Evolutionary conservation across 2,797 vertebrate species (phyloP).

Genomic region (Acrossocheilus fasciatus): DNA sequence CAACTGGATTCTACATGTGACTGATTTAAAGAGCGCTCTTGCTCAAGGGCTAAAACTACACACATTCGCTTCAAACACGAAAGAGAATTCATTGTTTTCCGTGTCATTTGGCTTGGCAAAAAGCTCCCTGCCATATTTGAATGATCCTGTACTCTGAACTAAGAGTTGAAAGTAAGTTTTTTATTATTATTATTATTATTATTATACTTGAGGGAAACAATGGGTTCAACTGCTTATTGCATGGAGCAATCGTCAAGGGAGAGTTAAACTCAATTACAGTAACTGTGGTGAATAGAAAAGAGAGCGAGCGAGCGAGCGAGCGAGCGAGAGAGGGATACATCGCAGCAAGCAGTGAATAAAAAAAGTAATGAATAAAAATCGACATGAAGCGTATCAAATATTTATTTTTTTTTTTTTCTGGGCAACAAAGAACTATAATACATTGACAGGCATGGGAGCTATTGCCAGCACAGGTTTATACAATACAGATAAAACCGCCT

Average conservation of each 20-base stretch:
- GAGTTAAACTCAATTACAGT: conserved; percentile 99
- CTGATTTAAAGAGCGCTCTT: conserved; percentile 71
- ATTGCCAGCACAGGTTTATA: conserved; percentile 97
- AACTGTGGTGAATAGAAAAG: conserved; percentile 92
- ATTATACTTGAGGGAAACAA: conserved; percentile 98
- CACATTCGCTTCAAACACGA: conserved; percentile 72
- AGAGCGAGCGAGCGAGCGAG: conserved; percentile 21
- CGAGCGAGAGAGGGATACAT: background rate
- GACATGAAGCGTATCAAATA: conserved; percentile 99
- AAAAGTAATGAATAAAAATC: conserved; percentile 83
- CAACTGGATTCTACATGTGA: conserved; percentile 69
- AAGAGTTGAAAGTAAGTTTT: conserved; percentile 92
- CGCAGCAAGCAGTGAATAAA: conserved; percentile 81
- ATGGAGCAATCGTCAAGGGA: conserved; percentile 96
- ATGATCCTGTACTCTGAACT: conserved; percentile 93
- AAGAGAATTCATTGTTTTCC: conserved; percentile 85
- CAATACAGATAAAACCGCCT: conserved; percentile 96
- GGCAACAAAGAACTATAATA: conserved; percentile 99
- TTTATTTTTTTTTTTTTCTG: conserved; percentile 99
- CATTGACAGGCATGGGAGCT: conserved; percentile 99
- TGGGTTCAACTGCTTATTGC: conserved; percentile 99
- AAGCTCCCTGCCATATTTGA: conserved; percentile 86
- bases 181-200: conserved; percentile 69
- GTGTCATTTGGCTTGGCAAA: conserved; percentile 92
- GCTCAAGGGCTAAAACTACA: conserved; percentile 78